Percentiles rank a stretch among this genome's conserved stretches.
Evolutionary conservation across 2,888 invertebrate genomes (phyloP).

Genomic region (Drosophila kokeensis): DNA sequence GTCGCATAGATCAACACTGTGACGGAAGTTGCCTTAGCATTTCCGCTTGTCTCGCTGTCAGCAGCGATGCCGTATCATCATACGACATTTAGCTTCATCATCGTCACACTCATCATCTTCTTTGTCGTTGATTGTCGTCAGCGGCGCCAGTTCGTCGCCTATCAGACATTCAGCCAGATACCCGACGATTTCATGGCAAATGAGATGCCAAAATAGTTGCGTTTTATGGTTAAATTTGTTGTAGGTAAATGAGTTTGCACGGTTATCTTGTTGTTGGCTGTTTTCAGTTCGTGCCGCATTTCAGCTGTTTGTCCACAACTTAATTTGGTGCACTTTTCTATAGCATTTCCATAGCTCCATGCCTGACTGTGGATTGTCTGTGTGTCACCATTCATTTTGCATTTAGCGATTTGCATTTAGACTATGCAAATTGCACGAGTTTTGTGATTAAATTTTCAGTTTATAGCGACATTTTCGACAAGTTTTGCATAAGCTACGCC

Average conservation of each 20-base stretch:
- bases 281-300: slow-evolving; percentile 34
- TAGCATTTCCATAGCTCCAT: slow-evolving; percentile 47
- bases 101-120: slow-evolving; percentile 18
- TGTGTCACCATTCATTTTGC: slow-evolving; percentile 23
- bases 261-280: slow-evolving; percentile 37
- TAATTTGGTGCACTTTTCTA: slow-evolving; percentile 61
- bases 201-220: slow-evolving; percentile 76
- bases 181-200: slow-evolving; percentile 62
- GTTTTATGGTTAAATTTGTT: slow-evolving; percentile 63
- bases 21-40: slow-evolving; percentile 71
- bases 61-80: slow-evolving; percentile 46
- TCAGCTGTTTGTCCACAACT: slow-evolving; percentile 54
- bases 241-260: slow-evolving; percentile 68
- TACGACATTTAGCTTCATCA: slow-evolving; percentile 21
- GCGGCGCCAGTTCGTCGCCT: slow-evolving; percentile 65
- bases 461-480: slow-evolving; percentile 60
- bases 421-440: slow-evolving; percentile 57
- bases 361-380: slow-evolving; percentile 6
- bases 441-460: slow-evolving; percentile 69
- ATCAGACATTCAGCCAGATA: slow-evolving; percentile 42
- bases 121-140: slow-evolving; percentile 16
- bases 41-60: slow-evolving; percentile 61
- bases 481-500: slow-evolving; percentile 48
- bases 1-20: slow-evolving; percentile 60
- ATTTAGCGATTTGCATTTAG: slow-evolving; percentile 26